phyloP scores from a whole-genome alignment of 2,113 vertebrate species.

The Todiramphus chloris region DNA sequence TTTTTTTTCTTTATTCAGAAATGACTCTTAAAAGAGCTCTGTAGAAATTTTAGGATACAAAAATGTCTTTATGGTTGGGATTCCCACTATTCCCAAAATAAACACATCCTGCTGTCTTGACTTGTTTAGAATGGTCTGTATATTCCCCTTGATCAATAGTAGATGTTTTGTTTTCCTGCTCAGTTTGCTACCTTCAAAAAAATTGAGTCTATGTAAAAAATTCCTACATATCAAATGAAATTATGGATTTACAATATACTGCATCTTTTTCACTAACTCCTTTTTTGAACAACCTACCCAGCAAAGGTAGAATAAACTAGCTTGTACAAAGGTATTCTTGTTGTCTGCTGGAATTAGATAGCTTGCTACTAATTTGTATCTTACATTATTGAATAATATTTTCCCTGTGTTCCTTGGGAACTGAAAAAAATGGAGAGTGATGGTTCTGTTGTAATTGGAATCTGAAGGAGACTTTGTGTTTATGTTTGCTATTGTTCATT shows the following conservation, averaged over 20 bases:
- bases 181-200: not conserved
- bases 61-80: not conserved
- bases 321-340: not conserved
- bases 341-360: not conserved
- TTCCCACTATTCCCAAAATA: not conserved
- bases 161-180: not conserved
- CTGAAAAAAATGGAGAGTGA: not conserved
- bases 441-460: not conserved
- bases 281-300: not conserved
- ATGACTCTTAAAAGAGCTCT: not conserved
- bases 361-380: not conserved
- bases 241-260: not conserved
- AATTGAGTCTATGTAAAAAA: not conserved
- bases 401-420: not conserved
- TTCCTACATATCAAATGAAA: not conserved
- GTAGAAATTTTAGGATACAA: not conserved
- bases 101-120: not conserved
- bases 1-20: not conserved
- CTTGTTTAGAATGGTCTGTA: not conserved
- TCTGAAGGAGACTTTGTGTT: not conserved
- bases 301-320: not conserved
- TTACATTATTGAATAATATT: not conserved
- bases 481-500: slow-evolving; percentile 28
- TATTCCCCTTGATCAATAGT: not conserved
- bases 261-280: not conserved